A percentile compares a stretch with the other conserved stretches of the same genome.
Evolutionary conservation across 2,888 invertebrate species (phyloP).

Genomic region (Teinopalpus imperialis): DNA sequence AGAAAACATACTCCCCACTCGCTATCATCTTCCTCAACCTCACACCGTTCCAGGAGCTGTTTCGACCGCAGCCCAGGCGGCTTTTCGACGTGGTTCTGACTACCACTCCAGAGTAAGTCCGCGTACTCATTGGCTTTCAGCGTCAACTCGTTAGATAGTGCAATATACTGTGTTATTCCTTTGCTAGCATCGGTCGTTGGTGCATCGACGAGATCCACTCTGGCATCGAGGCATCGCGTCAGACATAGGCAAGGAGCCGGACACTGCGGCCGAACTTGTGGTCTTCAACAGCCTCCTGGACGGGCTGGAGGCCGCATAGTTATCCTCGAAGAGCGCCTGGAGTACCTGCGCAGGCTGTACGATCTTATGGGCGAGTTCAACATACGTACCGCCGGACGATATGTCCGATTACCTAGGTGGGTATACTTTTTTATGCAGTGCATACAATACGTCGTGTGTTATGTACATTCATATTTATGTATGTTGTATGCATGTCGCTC

Average conservation of each 20-base stretch:
- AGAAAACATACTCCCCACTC: too few relatives aligned
- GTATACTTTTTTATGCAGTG: not conserved
- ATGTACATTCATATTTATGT: too few relatives aligned
- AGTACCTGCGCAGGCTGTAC: slow-evolving; percentile 91
- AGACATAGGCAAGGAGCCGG: slow-evolving; percentile 85
- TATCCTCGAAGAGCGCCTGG: slow-evolving; percentile 86
- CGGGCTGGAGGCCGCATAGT: slow-evolving; percentile 85
- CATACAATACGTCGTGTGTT: too few relatives aligned
- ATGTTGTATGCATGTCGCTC: too few relatives aligned
- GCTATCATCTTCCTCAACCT: slow-evolving; percentile 88
- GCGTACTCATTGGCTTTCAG: too few relatives aligned
- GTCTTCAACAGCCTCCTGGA: slow-evolving; percentile 87
- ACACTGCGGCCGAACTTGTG: slow-evolving; percentile 87
- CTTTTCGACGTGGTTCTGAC: slow-evolving; percentile 84
- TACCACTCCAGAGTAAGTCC: slow-evolving; percentile 86
- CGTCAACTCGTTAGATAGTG: not conserved
- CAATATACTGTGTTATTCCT: slow-evolving; percentile 25
- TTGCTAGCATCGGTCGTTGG: slow-evolving; percentile 83
- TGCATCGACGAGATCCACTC: slow-evolving; percentile 82
- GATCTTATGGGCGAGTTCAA: slow-evolving; percentile 91
- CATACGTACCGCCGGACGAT: slow-evolving; percentile 88
- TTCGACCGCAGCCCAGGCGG: slow-evolving; percentile 86
- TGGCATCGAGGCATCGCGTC: slow-evolving; percentile 84
- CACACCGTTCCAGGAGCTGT: slow-evolving; percentile 86
- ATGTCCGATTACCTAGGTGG: slow-evolving; percentile 81